Percentiles rank a stretch among this genome's conserved stretches.
Conservation (phyloP, 2,888 invertebrate species). For the Baronia brevicornis region DNA sequence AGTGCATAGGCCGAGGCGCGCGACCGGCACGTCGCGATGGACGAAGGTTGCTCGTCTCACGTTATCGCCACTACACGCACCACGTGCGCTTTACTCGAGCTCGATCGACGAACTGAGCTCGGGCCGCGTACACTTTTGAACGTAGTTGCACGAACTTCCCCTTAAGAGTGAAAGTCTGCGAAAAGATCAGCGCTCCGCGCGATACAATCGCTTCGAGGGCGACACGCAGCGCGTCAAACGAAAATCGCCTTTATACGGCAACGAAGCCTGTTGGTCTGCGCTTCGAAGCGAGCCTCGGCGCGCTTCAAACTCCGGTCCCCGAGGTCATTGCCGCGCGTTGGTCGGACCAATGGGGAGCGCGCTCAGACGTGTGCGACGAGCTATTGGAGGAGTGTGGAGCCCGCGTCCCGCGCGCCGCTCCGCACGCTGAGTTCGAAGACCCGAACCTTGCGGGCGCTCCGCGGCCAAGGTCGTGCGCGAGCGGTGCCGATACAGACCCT, state of each 20-base stretch:
- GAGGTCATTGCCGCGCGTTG: constrained; percentile 87
- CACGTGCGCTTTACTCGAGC: constrained; percentile 71
- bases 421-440: constrained; percentile 82
- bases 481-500: constrained; percentile 58
- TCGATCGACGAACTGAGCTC: constrained; percentile 75
- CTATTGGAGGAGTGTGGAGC: constrained; percentile 58
- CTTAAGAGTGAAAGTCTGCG: constrained; percentile 77
- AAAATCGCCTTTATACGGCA: constrained; percentile 69
- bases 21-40: constrained; percentile 56
- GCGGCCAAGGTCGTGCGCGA: constrained; percentile 83
- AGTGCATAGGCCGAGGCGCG: constrained; percentile 52
- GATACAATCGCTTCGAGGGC: constrained; percentile 68
- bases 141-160: constrained; percentile 55
- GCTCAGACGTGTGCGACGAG: constrained; percentile 61
- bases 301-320: constrained; percentile 87
- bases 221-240: constrained; percentile 50
- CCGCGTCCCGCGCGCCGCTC: constrained; percentile 56
- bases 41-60: constrained; percentile 63
- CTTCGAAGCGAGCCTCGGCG: constrained; percentile 79
- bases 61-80: constrained; percentile 48
- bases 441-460: constrained; percentile 91
- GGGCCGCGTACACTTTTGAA: constrained; percentile 60
- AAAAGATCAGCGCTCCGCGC: constrained; percentile 69
- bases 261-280: constrained; percentile 70
- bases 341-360: constrained; percentile 66